Evolutionary conservation across 2,797 vertebrate species (phyloP).

Genomic region (Arctocebus calabarensis): DNA sequence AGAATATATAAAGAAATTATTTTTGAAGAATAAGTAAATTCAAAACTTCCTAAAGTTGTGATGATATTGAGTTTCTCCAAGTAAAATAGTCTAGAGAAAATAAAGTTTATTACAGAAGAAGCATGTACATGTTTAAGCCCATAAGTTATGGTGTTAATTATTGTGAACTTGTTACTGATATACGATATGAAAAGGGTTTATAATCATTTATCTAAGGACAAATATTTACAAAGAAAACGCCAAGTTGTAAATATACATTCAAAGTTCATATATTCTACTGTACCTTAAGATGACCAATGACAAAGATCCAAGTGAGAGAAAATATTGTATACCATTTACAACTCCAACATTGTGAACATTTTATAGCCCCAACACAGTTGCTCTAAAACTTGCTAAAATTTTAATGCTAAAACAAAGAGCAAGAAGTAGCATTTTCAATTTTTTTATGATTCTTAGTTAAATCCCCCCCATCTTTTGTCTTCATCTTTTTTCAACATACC

Average conservation of each 20-base stretch:
- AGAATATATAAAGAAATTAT: neutral
- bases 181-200: neutral
- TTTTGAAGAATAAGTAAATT: slow-evolving; percentile 21
- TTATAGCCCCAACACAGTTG: neutral
- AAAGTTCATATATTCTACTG: neutral
- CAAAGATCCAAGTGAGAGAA: neutral
- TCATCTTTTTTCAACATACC: neutral
- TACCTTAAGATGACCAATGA: neutral
- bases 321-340: neutral
- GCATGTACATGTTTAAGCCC: neutral
- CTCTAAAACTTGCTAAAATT: slow-evolving; percentile 6
- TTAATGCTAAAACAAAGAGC: slow-evolving; percentile 47
- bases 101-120: neutral
- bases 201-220: neutral
- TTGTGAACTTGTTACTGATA: neutral
- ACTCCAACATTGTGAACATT: neutral
- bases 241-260: neutral
- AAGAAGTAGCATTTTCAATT: slow-evolving; percentile 4
- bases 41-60: neutral
- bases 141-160: neutral
- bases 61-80: neutral
- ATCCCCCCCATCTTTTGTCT: neutral
- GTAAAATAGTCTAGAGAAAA: neutral
- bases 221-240: neutral
- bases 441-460: slow-evolving; percentile 52